A percentile compares a stretch with the other conserved stretches of the same genome.
Evolutionary conservation across 1,140 invertebrate species (phyloP).

Genomic region (Lycorma delicatula): DNA sequence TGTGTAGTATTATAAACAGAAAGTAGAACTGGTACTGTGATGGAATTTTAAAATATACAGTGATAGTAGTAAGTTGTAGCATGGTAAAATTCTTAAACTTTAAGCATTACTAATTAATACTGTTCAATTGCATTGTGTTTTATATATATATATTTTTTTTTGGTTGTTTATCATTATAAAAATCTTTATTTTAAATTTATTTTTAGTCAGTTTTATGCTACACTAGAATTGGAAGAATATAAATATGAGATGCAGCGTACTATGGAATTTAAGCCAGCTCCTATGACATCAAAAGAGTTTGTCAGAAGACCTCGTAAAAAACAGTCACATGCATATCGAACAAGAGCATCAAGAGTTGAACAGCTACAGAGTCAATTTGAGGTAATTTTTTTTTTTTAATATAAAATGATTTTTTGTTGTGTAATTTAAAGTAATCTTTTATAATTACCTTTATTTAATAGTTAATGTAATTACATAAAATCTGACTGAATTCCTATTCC

Average conservation of each 20-base stretch:
- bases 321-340: slow-evolving; percentile 41
- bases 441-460: too few relatives aligned
- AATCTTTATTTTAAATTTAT: too few relatives aligned
- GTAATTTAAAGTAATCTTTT: not conserved
- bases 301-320: slow-evolving; percentile 23
- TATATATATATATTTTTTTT: not conserved
- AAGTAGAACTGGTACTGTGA: too few relatives aligned
- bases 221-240: slow-evolving; percentile 29
- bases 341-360: slow-evolving; percentile 43
- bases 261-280: slow-evolving; percentile 18
- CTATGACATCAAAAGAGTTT: slow-evolving; percentile 14
- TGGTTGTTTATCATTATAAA: not conserved
- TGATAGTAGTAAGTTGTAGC: too few relatives aligned
- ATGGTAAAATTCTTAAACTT: too few relatives aligned
- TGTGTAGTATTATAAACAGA: too few relatives aligned
- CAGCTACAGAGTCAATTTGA: slow-evolving; percentile 42
- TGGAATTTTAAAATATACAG: too few relatives aligned
- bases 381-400: slow-evolving; percentile 31
- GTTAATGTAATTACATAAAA: too few relatives aligned
- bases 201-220: slow-evolving; percentile 19
- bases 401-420: too few relatives aligned
- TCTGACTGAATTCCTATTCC: too few relatives aligned
- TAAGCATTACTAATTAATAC: too few relatives aligned
- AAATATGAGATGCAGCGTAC: slow-evolving; percentile 23
- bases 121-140: too few relatives aligned